These are phyloP conservation scores for Colinus virginianus DNA, from an alignment of 2,113 vertebrate species.

Conservation along the genomic window DNA sequence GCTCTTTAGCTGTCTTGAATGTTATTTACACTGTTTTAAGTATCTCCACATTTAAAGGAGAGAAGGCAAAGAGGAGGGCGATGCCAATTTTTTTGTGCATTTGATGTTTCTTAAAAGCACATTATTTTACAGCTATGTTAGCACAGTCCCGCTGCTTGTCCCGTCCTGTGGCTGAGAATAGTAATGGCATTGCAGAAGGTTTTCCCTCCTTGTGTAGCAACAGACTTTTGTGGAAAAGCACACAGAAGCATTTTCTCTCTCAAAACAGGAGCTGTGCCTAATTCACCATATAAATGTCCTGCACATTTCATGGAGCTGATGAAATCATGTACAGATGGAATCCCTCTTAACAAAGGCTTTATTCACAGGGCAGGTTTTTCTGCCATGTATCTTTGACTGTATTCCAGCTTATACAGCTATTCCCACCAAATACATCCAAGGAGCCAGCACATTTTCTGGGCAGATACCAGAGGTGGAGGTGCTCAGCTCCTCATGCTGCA, in stretches of 20 bases:
- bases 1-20: conserved; percentile 44
- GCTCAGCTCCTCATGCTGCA: background rate
- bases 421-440: conserved; percentile 7
- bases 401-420: conserved; percentile 15
- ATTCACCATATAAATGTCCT: conserved; percentile 47
- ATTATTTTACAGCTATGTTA: background rate
- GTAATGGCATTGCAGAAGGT: background rate
- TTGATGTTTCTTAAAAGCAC: background rate
- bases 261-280: conserved; percentile 23
- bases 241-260: conserved; percentile 51
- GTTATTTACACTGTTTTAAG: conserved; percentile 40
- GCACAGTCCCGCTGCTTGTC: background rate
- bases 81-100: background rate
- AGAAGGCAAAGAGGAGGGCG: background rate
- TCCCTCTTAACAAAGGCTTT: conserved; percentile 44
- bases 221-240: conserved; percentile 9
- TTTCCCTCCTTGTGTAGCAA: conserved; percentile 3
- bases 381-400: background rate
- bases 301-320: conserved; percentile 29
- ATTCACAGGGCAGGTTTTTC: conserved; percentile 44
- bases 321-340: conserved; percentile 56
- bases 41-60: conserved; percentile 32
- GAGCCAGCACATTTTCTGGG: background rate
- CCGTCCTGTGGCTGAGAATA: background rate
- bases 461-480: background rate